Evolutionary conservation across 2,797 vertebrate genomes (phyloP).

Genomic region (Rhincodon typus): DNA sequence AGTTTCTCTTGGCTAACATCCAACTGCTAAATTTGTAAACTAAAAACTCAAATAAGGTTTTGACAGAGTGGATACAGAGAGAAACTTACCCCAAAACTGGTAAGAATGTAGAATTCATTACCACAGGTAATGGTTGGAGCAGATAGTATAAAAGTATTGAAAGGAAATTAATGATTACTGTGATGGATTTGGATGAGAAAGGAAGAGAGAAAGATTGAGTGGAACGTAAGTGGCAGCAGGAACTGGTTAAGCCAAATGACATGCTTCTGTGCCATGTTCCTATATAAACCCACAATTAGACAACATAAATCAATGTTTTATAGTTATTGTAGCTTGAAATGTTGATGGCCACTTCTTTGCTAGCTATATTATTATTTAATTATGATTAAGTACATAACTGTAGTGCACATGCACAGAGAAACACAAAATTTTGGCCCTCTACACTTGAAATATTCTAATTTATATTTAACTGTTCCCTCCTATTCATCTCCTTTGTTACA

Average conservation of each 20-base stretch:
- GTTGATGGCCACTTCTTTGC: too few species aligned
- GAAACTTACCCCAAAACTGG: background rate
- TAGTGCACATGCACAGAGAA: background rate
- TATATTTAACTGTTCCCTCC: background rate
- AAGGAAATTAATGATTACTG: background rate
- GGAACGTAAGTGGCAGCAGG: background rate
- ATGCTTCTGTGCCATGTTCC: background rate
- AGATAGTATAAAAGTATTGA: background rate
- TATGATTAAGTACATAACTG: background rate
- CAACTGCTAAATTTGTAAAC: background rate
- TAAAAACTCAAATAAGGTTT: background rate
- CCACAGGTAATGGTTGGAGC: background rate
- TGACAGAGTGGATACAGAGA: background rate
- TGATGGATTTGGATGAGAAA: background rate
- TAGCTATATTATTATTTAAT: background rate
- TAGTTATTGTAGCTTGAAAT: background rate
- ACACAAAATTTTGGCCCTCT: background rate
- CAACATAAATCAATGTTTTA: background rate
- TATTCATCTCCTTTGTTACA: background rate
- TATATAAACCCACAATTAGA: background rate
- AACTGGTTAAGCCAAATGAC: background rate
- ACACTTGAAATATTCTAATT: background rate
- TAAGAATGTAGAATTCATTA: background rate
- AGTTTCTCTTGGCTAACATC: background rate
- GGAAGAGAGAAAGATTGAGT: background rate